phyloP scores from a whole-genome alignment of 2,113 vertebrate species.

The Petaurus breviceps region DNA sequence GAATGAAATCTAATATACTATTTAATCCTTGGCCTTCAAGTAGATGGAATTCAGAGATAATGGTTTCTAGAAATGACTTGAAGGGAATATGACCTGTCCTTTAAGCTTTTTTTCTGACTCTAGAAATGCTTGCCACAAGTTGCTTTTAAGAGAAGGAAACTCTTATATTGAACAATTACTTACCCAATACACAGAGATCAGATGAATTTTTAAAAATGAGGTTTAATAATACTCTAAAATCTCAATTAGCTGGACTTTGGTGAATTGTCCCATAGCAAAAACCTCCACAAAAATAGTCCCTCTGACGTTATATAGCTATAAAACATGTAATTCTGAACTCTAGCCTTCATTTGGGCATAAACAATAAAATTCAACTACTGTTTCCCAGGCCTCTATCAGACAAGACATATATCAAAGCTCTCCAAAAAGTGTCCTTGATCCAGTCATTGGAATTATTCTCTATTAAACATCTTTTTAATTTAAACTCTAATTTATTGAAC shows the following conservation, averaged over 20 bases:
- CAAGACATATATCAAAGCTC: not conserved
- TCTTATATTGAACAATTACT: conserved; percentile 14
- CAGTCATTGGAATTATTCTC: not conserved
- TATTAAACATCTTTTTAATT: conserved; percentile 41
- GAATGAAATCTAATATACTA: not conserved
- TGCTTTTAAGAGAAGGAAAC: not conserved
- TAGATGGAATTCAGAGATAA: conserved; percentile 27
- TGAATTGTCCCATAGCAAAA: conserved; percentile 29
- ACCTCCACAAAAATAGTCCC: not conserved
- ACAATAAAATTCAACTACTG: conserved; percentile 14
- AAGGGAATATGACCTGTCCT: conserved; percentile 29
- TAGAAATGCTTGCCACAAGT: not conserved
- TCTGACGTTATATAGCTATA: not conserved
- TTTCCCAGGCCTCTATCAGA: not conserved
- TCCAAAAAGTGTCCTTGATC: conserved; percentile 19
- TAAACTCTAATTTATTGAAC: conserved; percentile 49
- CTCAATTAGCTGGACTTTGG: conserved; percentile 24
- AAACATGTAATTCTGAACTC: not conserved
- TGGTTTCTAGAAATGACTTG: not conserved
- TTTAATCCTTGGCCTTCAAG: not conserved
- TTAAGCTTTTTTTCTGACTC: not conserved
- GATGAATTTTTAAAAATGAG: not conserved
- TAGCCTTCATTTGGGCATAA: conserved; percentile 42
- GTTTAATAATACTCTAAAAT: not conserved
- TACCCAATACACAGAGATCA: not conserved